These are phyloP conservation scores for Bagarius yarrelli DNA, from an alignment of 2,113 vertebrate genomes.

Conservation along the genomic window DNA sequence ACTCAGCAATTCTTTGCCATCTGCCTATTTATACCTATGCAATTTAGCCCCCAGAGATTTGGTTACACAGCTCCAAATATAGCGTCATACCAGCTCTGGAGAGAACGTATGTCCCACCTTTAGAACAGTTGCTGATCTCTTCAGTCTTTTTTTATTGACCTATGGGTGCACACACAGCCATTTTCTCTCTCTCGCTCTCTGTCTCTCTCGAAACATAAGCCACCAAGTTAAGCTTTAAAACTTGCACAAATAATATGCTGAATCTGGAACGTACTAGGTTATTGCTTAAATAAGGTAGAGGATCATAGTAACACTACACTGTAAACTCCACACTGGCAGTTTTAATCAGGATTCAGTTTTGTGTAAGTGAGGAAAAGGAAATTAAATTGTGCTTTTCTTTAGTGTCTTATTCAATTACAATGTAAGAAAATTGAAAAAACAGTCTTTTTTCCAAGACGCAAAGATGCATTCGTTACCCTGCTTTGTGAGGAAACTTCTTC, in stretches of 20 bases:
- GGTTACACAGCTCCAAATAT: constrained; percentile 74
- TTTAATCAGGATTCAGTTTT: constrained; percentile 37
- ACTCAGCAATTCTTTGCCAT: constrained; percentile 55
- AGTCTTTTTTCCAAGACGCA: neutral
- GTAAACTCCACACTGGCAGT: constrained; percentile 31
- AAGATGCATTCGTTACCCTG: neutral
- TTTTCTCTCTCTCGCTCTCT: neutral
- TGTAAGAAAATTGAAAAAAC: neutral
- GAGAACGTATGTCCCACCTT: constrained; percentile 56
- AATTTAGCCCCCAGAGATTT: constrained; percentile 59
- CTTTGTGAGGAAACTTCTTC: neutral
- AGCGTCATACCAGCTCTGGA: constrained; percentile 57
- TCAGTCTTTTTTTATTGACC: constrained; percentile 46
- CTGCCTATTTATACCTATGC: constrained; percentile 65
- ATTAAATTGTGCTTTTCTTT: neutral
- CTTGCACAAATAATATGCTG: neutral
- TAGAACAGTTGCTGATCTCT: constrained; percentile 69
- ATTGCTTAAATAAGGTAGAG: neutral
- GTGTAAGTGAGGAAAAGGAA: neutral
- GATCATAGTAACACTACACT: neutral
- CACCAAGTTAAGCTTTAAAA: neutral
- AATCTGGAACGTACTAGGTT: neutral
- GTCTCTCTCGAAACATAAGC: neutral
- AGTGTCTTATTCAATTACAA: neutral
- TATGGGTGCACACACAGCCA: neutral